Evolutionary conservation across 2,888 invertebrate genomes (phyloP).

Genomic region (Mythimna ferrago): DNA sequence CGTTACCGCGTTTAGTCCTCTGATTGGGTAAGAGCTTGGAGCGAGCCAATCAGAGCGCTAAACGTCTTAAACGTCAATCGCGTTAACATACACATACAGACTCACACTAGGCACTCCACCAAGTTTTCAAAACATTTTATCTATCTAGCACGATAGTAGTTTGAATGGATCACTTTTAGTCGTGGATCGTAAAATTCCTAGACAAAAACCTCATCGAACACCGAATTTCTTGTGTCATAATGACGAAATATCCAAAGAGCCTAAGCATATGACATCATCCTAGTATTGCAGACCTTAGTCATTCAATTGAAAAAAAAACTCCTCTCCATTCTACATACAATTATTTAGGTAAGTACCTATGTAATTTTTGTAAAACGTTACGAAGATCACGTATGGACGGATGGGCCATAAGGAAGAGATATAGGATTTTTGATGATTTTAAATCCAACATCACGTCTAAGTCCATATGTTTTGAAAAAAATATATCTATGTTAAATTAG

Average conservation of each 20-base stretch:
- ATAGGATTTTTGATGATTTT: too few species aligned
- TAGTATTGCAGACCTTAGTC: constrained; percentile 34
- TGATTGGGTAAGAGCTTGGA: too few species aligned
- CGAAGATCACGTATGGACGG: constrained; percentile 13
- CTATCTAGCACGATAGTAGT: too few species aligned
- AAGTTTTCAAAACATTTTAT: too few species aligned
- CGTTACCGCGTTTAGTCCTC: too few species aligned
- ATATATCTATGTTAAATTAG: too few species aligned
- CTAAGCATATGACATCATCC: constrained; percentile 39
- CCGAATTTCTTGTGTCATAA: constrained; percentile 10
- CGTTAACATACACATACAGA: too few species aligned
- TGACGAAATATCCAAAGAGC: constrained; percentile 32
- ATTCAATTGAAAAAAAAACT: constrained; percentile 16
- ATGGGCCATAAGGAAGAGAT: constrained; percentile 4
- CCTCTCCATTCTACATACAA: constrained; percentile 14
- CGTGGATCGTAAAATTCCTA: neutral
- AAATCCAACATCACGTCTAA: too few species aligned
- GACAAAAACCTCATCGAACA: neutral
- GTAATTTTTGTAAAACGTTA: constrained; percentile 24
- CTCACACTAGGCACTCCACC: too few species aligned
- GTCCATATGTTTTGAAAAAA: too few species aligned
- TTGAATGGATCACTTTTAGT: neutral
- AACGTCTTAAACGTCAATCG: too few species aligned
- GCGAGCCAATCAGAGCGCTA: too few species aligned
- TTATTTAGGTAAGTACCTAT: constrained; percentile 30